Base-by-base conservation (phyloP, 2,797 vertebrate species). In the Diplodus sargus region DNA sequence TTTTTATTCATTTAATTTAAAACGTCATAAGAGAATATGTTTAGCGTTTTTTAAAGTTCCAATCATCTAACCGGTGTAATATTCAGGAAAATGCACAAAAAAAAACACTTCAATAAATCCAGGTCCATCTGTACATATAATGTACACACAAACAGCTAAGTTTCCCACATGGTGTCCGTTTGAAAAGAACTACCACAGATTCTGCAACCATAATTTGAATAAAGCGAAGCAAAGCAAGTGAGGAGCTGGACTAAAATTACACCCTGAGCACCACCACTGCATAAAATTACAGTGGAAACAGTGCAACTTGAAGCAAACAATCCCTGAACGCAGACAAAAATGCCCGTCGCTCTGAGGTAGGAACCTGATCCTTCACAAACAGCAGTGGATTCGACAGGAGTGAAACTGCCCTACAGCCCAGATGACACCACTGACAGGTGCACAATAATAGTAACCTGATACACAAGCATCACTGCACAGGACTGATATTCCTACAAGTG, bases 361-460 rank as follows among this genome's bases (percentile, higher is more conserved):
- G 70, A 92, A 92, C 63, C 28, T 17, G 76, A 93, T 81, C 77
- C 73, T 60, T 64, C 34, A 49, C 51, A 67, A 84, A 78, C 65
- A 62, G 51, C 45, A 6, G 34, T 25, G 58, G 70, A 49, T 54
- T 58, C 43, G 51, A 42, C 39, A 42, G 10, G 28, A 82, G 53
- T 52, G 83, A 90, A 92, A 89, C 81, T 78, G 56, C 63, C 76
- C 54, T 45, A 15, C 58, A 28, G 64, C 47, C 30, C 3, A n/a
- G 48, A 72, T 79, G 82, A 90, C 51, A 51, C 59, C 22, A 58
- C 66, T 56, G 90, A 89, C 84, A 85, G 77, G 28, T 53, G 42
- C 39, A 90, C 85, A 92, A 89, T 79, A 88, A 80, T n/a, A 63
- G 89, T 51, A 28, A 91, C 70, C 49, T 59, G 87, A 93, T 83